A percentile compares a stretch with the other conserved stretches of the same genome.
Evolutionary conservation across 2,113 vertebrate genomes (phyloP).

Genomic region (Ceyx margarethae): DNA sequence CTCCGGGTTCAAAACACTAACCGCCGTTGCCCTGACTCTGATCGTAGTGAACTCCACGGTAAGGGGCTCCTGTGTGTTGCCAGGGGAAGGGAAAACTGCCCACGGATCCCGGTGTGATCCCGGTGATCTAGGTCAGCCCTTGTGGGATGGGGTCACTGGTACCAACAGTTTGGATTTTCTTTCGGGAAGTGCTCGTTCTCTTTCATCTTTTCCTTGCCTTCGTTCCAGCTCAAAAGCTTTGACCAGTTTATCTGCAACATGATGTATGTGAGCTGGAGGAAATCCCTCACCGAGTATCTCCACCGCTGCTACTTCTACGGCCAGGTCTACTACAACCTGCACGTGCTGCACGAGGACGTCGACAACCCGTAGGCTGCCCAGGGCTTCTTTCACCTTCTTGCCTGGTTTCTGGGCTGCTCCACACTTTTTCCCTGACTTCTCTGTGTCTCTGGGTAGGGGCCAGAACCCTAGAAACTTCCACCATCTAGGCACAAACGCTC

Average conservation of each 20-base stretch:
- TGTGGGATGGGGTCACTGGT: not conserved
- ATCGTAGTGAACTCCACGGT: conserved; percentile 89
- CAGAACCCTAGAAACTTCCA: not conserved
- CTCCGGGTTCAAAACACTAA: conserved; percentile 79
- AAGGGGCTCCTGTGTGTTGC: not conserved
- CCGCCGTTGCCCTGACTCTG: conserved; percentile 78
- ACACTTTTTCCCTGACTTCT: not conserved
- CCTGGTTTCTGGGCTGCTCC: not conserved
- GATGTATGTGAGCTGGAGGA: conserved; percentile 93
- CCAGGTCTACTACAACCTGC: conserved; percentile 91
- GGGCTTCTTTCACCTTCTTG: not conserved
- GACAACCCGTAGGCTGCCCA: conserved; percentile 90
- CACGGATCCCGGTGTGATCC: rapidly evolving
- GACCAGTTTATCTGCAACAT: conserved; percentile 91
- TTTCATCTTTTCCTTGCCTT: not conserved
- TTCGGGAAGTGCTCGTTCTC: not conserved
- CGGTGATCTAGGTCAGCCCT: not conserved
- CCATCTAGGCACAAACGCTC: not conserved
- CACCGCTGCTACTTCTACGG: conserved; percentile 88
- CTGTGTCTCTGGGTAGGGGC: not conserved
- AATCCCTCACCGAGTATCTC: conserved; percentile 88
- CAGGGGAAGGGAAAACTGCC: not conserved
- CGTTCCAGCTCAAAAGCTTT: conserved; percentile 88
- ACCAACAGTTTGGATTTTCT: not conserved
- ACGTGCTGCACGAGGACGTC: conserved; percentile 84